Base-by-base conservation (phyloP, 2,888 invertebrate genomes). In the Drosophila nigritarsus region DNA sequence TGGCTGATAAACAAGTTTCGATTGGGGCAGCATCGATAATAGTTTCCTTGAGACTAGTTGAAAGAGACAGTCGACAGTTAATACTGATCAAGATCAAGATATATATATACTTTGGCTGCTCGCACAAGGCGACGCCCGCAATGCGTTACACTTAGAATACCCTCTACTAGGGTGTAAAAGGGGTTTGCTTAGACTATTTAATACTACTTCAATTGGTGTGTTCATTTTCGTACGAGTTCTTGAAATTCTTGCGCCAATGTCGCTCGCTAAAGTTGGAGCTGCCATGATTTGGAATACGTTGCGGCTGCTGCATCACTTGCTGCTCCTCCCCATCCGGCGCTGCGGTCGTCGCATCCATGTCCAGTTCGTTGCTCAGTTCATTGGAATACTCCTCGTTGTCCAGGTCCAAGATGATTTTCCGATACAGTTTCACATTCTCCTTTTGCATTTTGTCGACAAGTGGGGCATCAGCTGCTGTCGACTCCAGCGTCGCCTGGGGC, bases 231-330 rank as follows among this genome's bases (percentile, higher is more conserved):
- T 87, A 89, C 15, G 72, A 90, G 61, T 84, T 82, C 78, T 92
- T 92, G 61, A 90, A 91, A 65, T 90, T 92, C 77, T 94, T 93
- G 49, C 94, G 92, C 94, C 94, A 94, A 78, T 94, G 94, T 70
- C 93, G 91, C 75, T 93, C 94, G 65, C 89, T 89, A 49, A 92
- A 92, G 78, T 91, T 92, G 20, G 86, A 89, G 56, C 71, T 73
- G 27, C 58, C 63, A 13, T 78, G 73, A 3, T 67, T 73, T 9
- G 78, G 65, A 15, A 59, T 36, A 27, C 60, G 65, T 18, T 72
- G 51, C 1, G 76, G 66, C 20, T 66, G 73, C 30, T 59, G 27
- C 8, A 55, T 20, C 7, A 27, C 59, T 7, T 65, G 49, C 15
- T 65, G 72, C 18, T 50, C 65, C 15, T 53, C 73, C 3, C 15